Percentiles rank a stretch among this genome's conserved stretches.
phyloP scores from a whole-genome alignment of 2,888 invertebrate genomes.

The Pristionchus mayeri region DNA sequence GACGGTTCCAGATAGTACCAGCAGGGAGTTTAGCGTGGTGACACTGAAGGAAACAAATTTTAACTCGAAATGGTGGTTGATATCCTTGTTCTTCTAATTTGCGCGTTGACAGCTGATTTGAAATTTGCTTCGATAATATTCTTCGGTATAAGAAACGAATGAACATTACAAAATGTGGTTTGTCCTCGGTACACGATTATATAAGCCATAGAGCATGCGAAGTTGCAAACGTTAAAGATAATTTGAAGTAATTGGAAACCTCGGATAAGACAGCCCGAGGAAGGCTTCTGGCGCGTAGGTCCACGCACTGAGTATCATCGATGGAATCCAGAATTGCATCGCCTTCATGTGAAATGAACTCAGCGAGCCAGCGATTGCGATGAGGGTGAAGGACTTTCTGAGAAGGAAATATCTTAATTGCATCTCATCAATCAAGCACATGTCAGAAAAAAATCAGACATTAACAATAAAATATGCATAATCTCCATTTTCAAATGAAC shows the following conservation, averaged over 20 bases:
- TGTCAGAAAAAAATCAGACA: no score
- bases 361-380: background rate
- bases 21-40: background rate
- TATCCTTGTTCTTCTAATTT: no score
- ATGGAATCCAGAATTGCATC: background rate
- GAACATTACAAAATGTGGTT: no score
- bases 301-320: slow-evolving; percentile 18
- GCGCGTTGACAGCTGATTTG: no score
- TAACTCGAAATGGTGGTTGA: background rate
- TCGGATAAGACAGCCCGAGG: background rate
- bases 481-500: no score
- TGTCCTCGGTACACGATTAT: no score
- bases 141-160: no score
- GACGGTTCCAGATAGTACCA: background rate
- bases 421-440: no score
- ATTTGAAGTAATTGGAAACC: background rate
- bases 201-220: no score
- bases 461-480: no score
- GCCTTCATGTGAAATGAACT: background rate
- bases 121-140: background rate
- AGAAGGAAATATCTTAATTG: background rate
- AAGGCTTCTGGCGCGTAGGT: background rate
- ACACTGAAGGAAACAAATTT: background rate
- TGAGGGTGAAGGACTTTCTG: background rate
- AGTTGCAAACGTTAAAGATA: background rate